Conservation (phyloP, 2,797 vertebrate genomes). For the Parotocinclus haroldoi region DNA sequence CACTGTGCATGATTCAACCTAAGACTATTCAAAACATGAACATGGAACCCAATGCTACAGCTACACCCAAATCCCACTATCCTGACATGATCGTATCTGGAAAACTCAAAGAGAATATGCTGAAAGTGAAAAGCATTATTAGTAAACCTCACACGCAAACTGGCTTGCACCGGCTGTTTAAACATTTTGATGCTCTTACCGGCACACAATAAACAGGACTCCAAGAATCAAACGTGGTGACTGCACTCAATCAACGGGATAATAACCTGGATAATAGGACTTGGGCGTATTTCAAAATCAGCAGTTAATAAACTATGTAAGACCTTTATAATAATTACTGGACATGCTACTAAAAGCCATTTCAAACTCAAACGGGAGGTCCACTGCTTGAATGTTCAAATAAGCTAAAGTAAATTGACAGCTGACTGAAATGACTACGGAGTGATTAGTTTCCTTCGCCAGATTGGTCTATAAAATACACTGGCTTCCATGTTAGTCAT, state of each 20-base stretch:
- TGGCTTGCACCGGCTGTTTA: too few species aligned
- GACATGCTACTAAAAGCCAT: conserved; percentile 57
- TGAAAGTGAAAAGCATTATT: too few species aligned
- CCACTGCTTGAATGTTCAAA: conserved; percentile 23
- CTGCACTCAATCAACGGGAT: too few species aligned
- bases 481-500: conserved; percentile 71
- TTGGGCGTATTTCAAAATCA: conserved; percentile 42
- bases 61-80: conserved; percentile 1
- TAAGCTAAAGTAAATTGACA: conserved; percentile 36
- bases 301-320: conserved; percentile 63
- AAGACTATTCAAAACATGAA: conserved; percentile 74
- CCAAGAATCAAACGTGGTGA: too few species aligned
- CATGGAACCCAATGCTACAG: conserved; percentile 57
- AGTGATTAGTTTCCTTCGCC: conserved; percentile 59
- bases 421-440: conserved; percentile 57
- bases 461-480: conserved; percentile 55
- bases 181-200: too few species aligned
- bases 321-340: conserved; percentile 55
- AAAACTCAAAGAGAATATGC: too few species aligned
- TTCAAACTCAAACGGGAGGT: conserved; percentile 26
- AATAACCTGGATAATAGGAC: background rate
- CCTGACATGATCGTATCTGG: background rate
- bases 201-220: too few species aligned
- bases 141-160: too few species aligned
- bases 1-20: conserved; percentile 59